Base-by-base conservation (phyloP, 2,888 invertebrate species). In the Eilema caniola region DNA sequence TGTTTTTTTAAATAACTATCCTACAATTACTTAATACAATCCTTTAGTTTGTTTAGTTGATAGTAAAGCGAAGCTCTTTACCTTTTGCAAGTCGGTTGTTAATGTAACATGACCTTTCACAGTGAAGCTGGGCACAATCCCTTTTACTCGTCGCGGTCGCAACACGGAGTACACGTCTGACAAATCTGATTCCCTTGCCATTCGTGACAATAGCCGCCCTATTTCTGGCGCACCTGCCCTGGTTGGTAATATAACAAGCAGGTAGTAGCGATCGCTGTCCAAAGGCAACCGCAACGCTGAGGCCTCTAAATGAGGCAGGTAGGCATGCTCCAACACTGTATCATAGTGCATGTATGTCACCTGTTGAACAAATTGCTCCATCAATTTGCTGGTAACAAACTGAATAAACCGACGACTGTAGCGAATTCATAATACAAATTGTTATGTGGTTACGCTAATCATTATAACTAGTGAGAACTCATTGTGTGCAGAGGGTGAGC, bases 81-180 rank as follows among this genome's bases (percentile, higher is more conserved):
- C 98, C 96, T 97, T 97, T 89, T 98, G 97, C 75, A 98, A 95
- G 84, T 97, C 97, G 67, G 97, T 97, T n/a, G 98, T 98, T 66
- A 98, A 94, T 65, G 97, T 97, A 79, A 98, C 97, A 82, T 97
- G 97, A 63, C 98, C 98, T 76, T 97, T 97, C 28, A 98, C 95
- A 88, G 96, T 97, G 86, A 98, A 98, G 83, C 97, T 97, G 0
- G 98, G 98, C 73, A 98, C 97, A 41, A 97, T 96, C 0, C 98
- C 98, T 79, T 96, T 96, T 20, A 98, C 97, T 89, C 97, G 96
- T 41, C 97, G 96, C 3, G 97, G 96, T 73, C 96, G 96, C 71
- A 98, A 89, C 74, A 97, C 96, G 53, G 96, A 96, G 78, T 97
- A 96, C 70, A 98, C 96, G 73, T 96, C 95, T 8, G 97, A 96